A percentile compares a stretch with the other conserved stretches of the same genome.
These are phyloP conservation scores for Myrmophylax atrothorax DNA, from an alignment of 2,113 vertebrate species.

Conservation along the genomic window DNA sequence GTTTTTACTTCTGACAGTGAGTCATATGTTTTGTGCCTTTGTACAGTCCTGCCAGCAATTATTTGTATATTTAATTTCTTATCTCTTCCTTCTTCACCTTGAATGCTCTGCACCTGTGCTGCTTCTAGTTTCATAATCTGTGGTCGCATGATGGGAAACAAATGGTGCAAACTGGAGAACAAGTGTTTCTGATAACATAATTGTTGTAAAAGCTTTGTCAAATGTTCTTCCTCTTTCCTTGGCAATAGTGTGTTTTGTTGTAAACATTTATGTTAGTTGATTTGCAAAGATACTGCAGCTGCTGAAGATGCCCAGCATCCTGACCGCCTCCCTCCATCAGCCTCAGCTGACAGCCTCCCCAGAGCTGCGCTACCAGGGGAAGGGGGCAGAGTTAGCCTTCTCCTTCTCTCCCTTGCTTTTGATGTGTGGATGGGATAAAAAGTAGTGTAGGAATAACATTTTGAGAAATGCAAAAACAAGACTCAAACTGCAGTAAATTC, in stretches of 20 bases:
- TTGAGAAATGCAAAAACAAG: accelerated
- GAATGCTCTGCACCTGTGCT: background rate
- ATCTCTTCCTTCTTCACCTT: background rate
- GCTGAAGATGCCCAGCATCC: background rate
- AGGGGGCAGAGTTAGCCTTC: background rate
- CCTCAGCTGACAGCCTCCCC: background rate
- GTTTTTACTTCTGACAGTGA: background rate
- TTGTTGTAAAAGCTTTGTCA: background rate
- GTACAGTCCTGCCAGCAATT: background rate
- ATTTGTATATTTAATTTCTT: background rate
- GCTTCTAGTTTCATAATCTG: background rate
- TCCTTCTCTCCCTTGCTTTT: background rate
- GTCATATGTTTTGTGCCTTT: background rate
- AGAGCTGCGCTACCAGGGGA: background rate
- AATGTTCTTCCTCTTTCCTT: background rate
- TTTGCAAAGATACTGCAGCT: background rate
- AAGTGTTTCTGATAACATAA: background rate
- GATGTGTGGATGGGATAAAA: background rate
- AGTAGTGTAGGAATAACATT: background rate
- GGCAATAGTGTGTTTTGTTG: background rate
- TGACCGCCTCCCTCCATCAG: background rate
- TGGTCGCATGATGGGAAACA: background rate
- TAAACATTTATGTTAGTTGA: background rate
- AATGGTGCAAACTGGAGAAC: background rate
- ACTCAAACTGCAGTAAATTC: background rate